These are phyloP conservation scores for Sandelia bainsii DNA, from an alignment of 2,797 vertebrate species.

Conservation along the genomic window DNA sequence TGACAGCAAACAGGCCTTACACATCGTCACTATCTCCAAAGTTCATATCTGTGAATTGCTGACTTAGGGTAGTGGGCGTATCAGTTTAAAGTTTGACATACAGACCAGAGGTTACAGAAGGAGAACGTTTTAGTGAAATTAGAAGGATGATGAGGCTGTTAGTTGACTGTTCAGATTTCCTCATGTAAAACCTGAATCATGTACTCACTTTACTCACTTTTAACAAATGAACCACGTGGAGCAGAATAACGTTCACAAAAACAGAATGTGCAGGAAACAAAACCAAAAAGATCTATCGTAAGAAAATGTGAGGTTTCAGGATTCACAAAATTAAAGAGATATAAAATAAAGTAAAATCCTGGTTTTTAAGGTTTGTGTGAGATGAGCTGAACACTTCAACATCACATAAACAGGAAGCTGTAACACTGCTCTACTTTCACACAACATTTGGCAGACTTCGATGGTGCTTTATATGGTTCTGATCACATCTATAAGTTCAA, in stretches of 20 bases:
- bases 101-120: background rate
- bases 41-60: slow-evolving; percentile 14
- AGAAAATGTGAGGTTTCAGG: background rate
- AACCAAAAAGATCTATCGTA: no score
- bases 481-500: background rate
- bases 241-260: background rate
- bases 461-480: background rate
- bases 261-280: background rate
- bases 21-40: slow-evolving; percentile 13
- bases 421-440: slow-evolving; percentile 2
- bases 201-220: background rate
- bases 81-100: slow-evolving; percentile 28
- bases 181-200: no score
- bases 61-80: background rate
- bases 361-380: no score
- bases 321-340: background rate
- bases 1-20: slow-evolving; percentile 6
- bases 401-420: background rate
- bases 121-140: background rate
- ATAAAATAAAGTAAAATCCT: background rate
- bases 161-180: no score
- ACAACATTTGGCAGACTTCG: background rate
- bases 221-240: background rate
- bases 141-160: background rate
- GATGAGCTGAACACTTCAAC: background rate